Evolutionary conservation across 2,797 vertebrate genomes (phyloP).

Genomic region (Syncerus caffer): DNA sequence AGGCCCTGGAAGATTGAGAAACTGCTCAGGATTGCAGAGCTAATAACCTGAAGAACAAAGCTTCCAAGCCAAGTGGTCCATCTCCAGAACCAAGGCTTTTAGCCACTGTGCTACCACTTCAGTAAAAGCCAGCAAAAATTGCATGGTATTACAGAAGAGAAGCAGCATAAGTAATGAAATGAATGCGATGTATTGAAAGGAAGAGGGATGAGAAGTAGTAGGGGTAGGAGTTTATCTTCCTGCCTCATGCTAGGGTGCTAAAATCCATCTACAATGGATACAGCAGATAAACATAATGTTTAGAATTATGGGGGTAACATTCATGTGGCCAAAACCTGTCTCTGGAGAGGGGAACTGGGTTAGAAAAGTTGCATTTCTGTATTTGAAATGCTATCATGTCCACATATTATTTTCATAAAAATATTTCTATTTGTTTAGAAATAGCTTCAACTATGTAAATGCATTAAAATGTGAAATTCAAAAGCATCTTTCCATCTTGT

Average conservation of each 20-base stretch:
- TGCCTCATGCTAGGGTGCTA: background rate
- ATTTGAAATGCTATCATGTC: background rate
- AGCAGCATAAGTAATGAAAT: background rate
- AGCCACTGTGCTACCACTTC: background rate
- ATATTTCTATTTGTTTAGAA: background rate
- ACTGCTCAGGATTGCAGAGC: background rate
- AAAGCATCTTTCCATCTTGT: background rate
- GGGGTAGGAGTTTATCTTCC: background rate
- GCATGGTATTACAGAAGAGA: background rate
- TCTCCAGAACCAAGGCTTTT: background rate
- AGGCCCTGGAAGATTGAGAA: background rate
- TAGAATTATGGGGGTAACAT: background rate
- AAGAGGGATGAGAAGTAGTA: background rate
- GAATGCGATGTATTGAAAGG: background rate
- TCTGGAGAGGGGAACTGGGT: background rate
- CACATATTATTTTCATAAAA: background rate
- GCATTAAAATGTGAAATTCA: background rate
- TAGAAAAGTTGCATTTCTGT: background rate
- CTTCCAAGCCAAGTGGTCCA: background rate
- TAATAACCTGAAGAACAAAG: background rate
- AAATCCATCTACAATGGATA: background rate
- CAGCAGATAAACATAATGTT: background rate
- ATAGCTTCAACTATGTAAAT: background rate
- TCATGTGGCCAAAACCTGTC: background rate
- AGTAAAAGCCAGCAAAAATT: background rate